phyloP scores from a whole-genome alignment of 2,888 invertebrate species.

The Tupiocoris notatus region DNA sequence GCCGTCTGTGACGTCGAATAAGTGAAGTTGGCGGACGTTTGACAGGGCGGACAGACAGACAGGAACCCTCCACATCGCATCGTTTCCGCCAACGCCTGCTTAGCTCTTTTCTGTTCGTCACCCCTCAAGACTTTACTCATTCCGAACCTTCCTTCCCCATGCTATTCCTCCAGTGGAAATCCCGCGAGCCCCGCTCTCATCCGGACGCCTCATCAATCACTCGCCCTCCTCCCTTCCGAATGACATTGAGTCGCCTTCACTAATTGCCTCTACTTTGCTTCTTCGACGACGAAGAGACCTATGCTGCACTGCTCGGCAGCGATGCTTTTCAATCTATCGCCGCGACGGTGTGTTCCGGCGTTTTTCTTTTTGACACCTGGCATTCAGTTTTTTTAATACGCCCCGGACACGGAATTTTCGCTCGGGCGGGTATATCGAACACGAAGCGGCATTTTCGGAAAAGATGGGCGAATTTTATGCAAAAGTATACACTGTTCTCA shows the following conservation, averaged over 20 bases:
- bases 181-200: constrained; percentile 8
- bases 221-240: constrained; percentile 32
- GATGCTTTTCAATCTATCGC: constrained; percentile 37
- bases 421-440: too few relatives aligned
- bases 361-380: constrained; percentile 35
- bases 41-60: constrained; percentile 42
- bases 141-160: not conserved
- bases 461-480: too few relatives aligned
- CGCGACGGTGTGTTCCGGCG: not conserved
- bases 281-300: constrained; percentile 1
- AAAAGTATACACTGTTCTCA: too few relatives aligned
- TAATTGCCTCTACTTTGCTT: constrained; percentile 42
- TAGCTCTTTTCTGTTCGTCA: not conserved
- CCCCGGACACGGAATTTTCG: too few relatives aligned
- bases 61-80: constrained; percentile 1
- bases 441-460: too few relatives aligned
- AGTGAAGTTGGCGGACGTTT: constrained; percentile 41
- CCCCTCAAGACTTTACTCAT: constrained; percentile 5
- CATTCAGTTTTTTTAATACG: constrained; percentile 22
- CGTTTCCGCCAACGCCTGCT: not conserved
- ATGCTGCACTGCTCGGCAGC: constrained; percentile 9
- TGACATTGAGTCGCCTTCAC: constrained; percentile 42
- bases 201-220: constrained; percentile 38
- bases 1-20: constrained; percentile 35
- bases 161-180: not conserved